Evolutionary conservation across 2,888 invertebrate species (phyloP).

Genomic region (Eledona agricola): DNA sequence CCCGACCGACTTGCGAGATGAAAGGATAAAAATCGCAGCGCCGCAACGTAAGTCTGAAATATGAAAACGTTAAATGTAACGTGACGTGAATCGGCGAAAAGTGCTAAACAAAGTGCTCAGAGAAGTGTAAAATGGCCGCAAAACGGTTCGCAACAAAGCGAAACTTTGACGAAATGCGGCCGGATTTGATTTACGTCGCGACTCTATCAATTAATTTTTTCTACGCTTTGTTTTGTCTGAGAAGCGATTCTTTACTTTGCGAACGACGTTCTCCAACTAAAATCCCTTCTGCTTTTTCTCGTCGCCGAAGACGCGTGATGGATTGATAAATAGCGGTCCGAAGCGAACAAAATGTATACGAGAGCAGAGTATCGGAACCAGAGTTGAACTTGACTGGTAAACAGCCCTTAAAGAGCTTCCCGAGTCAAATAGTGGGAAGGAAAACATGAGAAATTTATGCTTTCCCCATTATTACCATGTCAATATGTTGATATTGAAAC

Average conservation of each 20-base stretch:
- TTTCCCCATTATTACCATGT: conserved; percentile 28
- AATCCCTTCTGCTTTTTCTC: conserved; percentile 24
- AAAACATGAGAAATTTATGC: conserved; percentile 26
- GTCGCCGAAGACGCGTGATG: conserved; percentile 16
- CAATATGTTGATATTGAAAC: conserved; percentile 28
- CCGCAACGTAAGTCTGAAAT: conserved; percentile 18
- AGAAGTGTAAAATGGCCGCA: conserved; percentile 23
- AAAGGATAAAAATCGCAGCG: conserved; percentile 10
- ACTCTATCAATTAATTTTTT: conserved; percentile 27
- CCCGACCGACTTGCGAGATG: too few species aligned
- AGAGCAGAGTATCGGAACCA: conserved; percentile 4
- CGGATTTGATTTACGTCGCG: conserved; percentile 20
- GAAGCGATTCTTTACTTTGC: conserved; percentile 33
- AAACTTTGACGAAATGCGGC: too few species aligned
- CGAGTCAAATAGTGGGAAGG: conserved; percentile 29
- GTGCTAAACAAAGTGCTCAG: conserved; percentile 16
- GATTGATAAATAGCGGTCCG: conserved; percentile 21
- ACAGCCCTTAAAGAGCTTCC: conserved; percentile 21
- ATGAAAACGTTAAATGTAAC: conserved; percentile 15
- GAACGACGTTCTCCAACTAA: conserved; percentile 25
- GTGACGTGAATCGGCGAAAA: conserved; percentile 12
- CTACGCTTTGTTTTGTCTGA: too few species aligned
- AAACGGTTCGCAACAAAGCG: conserved; percentile 9
- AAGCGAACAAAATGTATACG: conserved; percentile 4
- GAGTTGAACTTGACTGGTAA: conserved; percentile 13